These are phyloP conservation scores for Ctenochaetus hawaiiensis DNA, from an alignment of 2,797 vertebrate genomes.

Conservation along the genomic window DNA sequence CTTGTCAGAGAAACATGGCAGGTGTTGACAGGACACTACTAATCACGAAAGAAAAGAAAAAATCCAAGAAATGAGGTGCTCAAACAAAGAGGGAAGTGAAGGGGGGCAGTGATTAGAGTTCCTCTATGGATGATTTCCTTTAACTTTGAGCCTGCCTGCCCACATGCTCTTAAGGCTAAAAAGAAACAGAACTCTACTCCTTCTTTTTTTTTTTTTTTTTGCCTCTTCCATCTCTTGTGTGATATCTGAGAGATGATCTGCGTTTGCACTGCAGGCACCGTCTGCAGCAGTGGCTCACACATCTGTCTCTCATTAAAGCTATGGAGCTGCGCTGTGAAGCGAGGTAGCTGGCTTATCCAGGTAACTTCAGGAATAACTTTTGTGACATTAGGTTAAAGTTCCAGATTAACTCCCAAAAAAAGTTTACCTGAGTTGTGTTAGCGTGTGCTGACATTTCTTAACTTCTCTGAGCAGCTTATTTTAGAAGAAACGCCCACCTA, in stretches of 20 bases:
- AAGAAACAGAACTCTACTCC: conserved; percentile 15
- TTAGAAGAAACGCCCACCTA: too few relatives aligned
- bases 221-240: conserved; percentile 17
- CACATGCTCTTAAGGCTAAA: conserved; percentile 19
- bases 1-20: conserved; percentile 66
- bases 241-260: conserved; percentile 31
- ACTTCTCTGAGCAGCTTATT: too few relatives aligned
- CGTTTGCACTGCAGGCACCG: conserved; percentile 33
- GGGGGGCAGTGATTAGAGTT: conserved; percentile 23
- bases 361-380: too few relatives aligned
- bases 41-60: conserved; percentile 43
- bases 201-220: neutral
- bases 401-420: too few relatives aligned
- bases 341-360: too few relatives aligned
- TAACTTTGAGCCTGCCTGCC: conserved; percentile 20
- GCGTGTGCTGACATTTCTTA: too few relatives aligned
- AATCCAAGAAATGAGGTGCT: conserved; percentile 45
- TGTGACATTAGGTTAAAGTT: too few relatives aligned
- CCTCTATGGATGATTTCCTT: conserved; percentile 32
- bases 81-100: conserved; percentile 20
- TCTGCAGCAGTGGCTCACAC: conserved; percentile 21
- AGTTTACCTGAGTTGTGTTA: too few relatives aligned
- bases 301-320: conserved; percentile 52
- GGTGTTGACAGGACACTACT: conserved; percentile 60
- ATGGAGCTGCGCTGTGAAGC: too few relatives aligned